Base-by-base conservation (phyloP, 1,140 invertebrate species). In the Drosophila sp. region DNA sequence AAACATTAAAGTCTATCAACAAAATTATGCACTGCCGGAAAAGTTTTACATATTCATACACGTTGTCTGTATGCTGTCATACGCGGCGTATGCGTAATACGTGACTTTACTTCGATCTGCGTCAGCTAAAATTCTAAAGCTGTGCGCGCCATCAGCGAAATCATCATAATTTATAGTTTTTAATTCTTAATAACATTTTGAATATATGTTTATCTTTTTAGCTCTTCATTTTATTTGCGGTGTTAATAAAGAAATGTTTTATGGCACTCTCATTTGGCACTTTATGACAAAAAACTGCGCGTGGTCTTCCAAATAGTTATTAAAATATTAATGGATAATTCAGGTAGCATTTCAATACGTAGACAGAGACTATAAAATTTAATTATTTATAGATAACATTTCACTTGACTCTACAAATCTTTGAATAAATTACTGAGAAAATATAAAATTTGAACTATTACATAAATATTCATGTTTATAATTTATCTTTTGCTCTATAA, bases 1-100 rank as follows among this genome's bases (percentile, higher is more conserved):
- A 59, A 87, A 66, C 62, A 54, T 51, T 53, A 14, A 56, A 75
- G 71, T 8, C 7, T 53, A 78, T 65, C 62, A 62, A 87, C 62
- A 58, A 80, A 72, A 58, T 58, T 48, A 61, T 51, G 43, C 25
- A 40, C 34, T 58, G 56, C 66, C 80, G 78, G 82, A 81, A 78
- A 77, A 87, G 54, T 27, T 45, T 6, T 4, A 46, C 41, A 7
- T 32, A 46, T 16, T 36, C 41, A n/a, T 38, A 7, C 14, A 41
- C 25, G 8, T 25, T 5, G 18, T 48, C n/a, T 34, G 48, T 67
- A 86, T 83, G 69, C 51, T 74, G 78, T 86, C 82, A 80, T 76
- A 81, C 78, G 40, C 59, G 53, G 82, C 81, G 81, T 86, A 81
- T 87, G 78, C 75, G 46, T 57, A 66, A 78, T 78, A 86, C 82